Percentiles rank a stretch among this genome's conserved stretches.
phyloP scores from a whole-genome alignment of 2,113 vertebrate genomes.

The Argyrosomus japonicus region DNA sequence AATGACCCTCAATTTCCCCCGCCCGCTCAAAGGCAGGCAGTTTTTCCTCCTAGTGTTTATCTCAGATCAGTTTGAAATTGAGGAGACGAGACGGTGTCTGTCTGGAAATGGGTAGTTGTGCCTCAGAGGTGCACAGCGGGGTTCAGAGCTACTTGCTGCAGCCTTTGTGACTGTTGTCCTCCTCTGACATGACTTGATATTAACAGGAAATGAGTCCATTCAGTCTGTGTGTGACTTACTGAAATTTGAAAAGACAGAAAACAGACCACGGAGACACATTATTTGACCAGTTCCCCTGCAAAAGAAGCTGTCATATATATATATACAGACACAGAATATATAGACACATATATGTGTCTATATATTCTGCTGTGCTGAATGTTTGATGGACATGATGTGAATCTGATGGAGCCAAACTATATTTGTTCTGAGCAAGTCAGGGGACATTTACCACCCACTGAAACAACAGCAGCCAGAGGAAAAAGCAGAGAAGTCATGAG shows the following conservation, averaged over 20 bases:
- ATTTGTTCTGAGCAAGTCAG: constrained; percentile 3
- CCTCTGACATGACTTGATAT: constrained; percentile 38
- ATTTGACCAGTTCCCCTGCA: neutral
- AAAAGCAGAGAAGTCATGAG: constrained; percentile 60
- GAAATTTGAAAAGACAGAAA: constrained; percentile 13
- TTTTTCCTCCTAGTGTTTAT: constrained; percentile 18
- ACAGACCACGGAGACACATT: constrained; percentile 3
- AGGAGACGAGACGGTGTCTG: constrained; percentile 25
- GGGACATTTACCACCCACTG: constrained; percentile 4
- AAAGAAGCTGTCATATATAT: neutral
- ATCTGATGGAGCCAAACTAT: neutral
- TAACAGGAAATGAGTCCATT: constrained; percentile 35
- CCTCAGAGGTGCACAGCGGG: constrained; percentile 29
- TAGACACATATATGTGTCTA: neutral
- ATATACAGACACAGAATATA: too few species aligned
- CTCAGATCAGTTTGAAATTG: constrained; percentile 14
- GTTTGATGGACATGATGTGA: neutral
- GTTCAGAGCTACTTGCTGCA: constrained; percentile 9
- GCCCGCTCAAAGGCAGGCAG: neutral
- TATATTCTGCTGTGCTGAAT: neutral
- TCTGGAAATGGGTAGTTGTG: constrained; percentile 18
- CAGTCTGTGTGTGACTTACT: neutral
- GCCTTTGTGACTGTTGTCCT: constrained; percentile 1
- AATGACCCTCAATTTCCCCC: neutral
- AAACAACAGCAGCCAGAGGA: neutral